These are phyloP conservation scores for Tipula helvola DNA, from an alignment of 2,888 invertebrate species.

Conservation along the genomic window DNA sequence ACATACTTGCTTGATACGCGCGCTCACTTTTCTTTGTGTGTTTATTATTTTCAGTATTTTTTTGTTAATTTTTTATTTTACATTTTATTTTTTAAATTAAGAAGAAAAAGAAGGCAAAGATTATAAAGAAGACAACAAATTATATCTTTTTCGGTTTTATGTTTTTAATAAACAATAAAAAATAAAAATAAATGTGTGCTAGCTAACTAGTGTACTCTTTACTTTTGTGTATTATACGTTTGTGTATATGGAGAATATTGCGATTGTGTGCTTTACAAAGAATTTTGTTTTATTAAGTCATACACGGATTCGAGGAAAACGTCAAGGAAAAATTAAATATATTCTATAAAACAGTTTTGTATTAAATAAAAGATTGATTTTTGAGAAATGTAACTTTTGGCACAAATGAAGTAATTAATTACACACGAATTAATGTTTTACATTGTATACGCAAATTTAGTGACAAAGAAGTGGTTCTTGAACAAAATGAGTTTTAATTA, in stretches of 20 bases:
- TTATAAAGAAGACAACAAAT: neutral
- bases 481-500: neutral
- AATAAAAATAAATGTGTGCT: neutral
- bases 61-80: neutral
- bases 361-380: neutral
- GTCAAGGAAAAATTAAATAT: neutral
- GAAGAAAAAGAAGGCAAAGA: neutral
- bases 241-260: neutral
- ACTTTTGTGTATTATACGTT: neutral
- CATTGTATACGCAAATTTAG: neutral
- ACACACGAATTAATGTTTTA: neutral
- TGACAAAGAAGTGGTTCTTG: neutral
- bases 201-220: neutral
- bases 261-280: neutral
- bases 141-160: constrained; percentile 4
- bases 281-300: neutral
- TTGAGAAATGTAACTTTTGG: neutral
- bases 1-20: neutral
- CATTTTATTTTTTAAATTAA: neutral
- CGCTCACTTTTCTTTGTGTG: constrained; percentile 4
- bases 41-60: neutral
- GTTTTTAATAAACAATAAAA: neutral
- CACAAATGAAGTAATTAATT: neutral
- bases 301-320: neutral
- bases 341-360: neutral